These are phyloP conservation scores for Phrynosoma blainvillii DNA, from an alignment of 2,113 vertebrate genomes.

Conservation along the genomic window DNA sequence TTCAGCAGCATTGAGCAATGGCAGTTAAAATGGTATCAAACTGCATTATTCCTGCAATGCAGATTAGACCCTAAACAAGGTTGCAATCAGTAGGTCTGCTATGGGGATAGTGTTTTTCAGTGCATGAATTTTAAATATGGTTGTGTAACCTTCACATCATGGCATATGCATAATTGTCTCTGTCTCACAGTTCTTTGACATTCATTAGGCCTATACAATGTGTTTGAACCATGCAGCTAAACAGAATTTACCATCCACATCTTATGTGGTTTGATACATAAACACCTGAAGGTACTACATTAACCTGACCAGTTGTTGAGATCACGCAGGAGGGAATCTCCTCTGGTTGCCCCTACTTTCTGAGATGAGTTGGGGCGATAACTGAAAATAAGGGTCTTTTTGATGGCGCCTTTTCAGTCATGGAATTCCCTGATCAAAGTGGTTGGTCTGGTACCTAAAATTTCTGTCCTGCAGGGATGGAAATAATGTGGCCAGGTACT, in stretches of 20 bases:
- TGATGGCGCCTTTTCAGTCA: not conserved
- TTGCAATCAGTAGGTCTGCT: no score
- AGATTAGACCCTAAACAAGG: no score
- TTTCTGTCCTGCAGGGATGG: not conserved
- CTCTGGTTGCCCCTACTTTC: not conserved
- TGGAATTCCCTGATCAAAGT: not conserved
- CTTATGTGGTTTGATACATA: not conserved
- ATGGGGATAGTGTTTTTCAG: no score
- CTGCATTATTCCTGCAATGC: no score
- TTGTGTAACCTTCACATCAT: no score
- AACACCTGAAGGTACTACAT: not conserved
- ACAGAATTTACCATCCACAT: not conserved
- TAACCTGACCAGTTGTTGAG: not conserved
- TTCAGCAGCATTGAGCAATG: no score
- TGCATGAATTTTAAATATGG: no score
- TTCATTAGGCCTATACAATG: not conserved
- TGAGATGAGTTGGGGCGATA: not conserved
- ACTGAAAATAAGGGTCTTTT: not conserved
- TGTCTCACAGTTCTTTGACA: not conserved
- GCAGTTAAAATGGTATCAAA: no score
- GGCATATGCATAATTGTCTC: not conserved
- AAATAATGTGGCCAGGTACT: no score
- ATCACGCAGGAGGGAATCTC: no score
- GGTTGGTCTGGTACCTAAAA: not conserved
- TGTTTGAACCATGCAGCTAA: no score